Conservation (phyloP, 2,888 invertebrate genomes). For the Drepanosiphum platanoidis region DNA sequence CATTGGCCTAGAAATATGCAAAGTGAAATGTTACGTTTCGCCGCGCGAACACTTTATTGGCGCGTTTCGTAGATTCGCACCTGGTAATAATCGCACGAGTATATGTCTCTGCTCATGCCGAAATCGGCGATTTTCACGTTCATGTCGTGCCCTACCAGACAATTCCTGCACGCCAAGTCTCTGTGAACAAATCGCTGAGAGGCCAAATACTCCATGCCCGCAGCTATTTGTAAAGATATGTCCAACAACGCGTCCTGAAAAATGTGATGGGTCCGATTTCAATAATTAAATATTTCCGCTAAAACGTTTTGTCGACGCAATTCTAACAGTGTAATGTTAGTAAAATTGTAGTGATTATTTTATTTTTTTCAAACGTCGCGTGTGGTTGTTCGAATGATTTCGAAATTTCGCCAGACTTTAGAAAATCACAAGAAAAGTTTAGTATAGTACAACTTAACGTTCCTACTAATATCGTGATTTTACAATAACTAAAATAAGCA, state of each 20-base stretch:
- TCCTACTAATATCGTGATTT: too few species aligned
- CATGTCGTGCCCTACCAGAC: slow-evolving; percentile 80
- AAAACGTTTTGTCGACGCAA: too few species aligned
- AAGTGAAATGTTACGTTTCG: neutral
- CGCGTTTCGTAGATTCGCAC: slow-evolving; percentile 68
- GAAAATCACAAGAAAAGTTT: too few species aligned
- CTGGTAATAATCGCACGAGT: slow-evolving; percentile 92
- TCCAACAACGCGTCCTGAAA: slow-evolving; percentile 69
- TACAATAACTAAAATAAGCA: too few species aligned
- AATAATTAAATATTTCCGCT: too few species aligned
- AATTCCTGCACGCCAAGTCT: slow-evolving; percentile 86
- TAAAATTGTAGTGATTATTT: too few species aligned
- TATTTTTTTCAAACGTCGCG: too few species aligned
- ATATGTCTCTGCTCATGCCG: slow-evolving; percentile 88
- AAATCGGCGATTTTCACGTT: slow-evolving; percentile 93
- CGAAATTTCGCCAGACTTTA: too few species aligned
- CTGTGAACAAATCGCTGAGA: slow-evolving; percentile 85
- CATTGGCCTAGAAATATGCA: slow-evolving; percentile 72
- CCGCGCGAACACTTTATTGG: neutral
- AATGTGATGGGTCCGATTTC: too few species aligned
- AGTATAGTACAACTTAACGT: too few species aligned
- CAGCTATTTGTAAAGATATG: slow-evolving; percentile 76
- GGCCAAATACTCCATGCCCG: slow-evolving; percentile 84
- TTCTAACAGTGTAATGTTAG: too few species aligned
- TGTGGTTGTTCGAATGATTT: too few species aligned